Conservation (phyloP, 2,113 vertebrate species). For the Calidris pugnax region DNA sequence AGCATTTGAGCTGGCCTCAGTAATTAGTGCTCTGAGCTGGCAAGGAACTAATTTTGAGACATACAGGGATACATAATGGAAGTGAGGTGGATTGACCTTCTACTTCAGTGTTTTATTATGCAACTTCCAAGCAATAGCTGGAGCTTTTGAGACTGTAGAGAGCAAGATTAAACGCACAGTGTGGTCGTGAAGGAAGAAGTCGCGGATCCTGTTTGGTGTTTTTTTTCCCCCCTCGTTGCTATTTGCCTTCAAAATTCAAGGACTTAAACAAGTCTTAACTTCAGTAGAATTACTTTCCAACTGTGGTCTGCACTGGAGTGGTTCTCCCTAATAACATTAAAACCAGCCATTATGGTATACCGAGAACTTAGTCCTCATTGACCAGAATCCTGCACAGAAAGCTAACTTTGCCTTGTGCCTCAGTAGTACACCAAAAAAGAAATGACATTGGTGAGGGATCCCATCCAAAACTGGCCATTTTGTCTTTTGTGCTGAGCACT, state of each 20-base stretch:
- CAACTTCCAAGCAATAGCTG: neutral
- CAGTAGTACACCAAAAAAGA: neutral
- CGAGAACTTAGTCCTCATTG: neutral
- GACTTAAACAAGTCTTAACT: neutral
- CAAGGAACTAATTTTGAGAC: neutral
- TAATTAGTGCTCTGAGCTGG: neutral
- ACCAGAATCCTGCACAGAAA: neutral
- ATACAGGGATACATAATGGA: neutral
- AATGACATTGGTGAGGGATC: neutral
- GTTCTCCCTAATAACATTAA: neutral
- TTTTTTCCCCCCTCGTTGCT: neutral
- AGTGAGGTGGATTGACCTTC: neutral
- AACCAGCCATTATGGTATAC: neutral
- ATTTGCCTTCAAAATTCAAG: neutral
- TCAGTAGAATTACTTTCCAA: neutral
- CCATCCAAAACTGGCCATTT: neutral
- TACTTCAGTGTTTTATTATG: neutral
- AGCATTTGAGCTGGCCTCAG: neutral
- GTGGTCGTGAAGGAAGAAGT: neutral
- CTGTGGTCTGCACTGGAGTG: too few relatives aligned
- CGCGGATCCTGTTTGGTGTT: neutral
- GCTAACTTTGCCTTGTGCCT: neutral
- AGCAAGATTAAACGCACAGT: neutral
- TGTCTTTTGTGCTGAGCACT: neutral
- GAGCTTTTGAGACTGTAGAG: neutral